These are phyloP conservation scores for Tillus elongatus DNA, from an alignment of 2,888 invertebrate species.

Conservation along the genomic window DNA sequence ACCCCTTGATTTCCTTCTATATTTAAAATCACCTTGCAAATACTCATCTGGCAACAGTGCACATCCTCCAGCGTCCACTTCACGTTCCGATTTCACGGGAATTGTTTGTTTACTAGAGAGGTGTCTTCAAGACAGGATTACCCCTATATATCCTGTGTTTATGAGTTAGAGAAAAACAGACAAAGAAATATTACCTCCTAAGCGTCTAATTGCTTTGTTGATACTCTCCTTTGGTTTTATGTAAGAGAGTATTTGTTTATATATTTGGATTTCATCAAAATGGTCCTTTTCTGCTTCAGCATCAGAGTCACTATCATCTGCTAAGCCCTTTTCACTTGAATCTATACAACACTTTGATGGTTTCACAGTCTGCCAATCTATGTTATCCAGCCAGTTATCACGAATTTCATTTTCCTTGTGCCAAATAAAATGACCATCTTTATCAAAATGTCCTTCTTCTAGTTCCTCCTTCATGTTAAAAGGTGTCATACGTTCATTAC, in stretches of 20 bases:
- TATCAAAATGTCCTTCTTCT: constrained; percentile 97
- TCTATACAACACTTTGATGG: too few species aligned
- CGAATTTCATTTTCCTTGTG: constrained; percentile 77
- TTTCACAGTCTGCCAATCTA: constrained; percentile 86
- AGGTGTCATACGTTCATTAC: constrained; percentile 82
- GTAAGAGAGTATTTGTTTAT: constrained; percentile 59
- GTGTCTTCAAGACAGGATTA: too few species aligned
- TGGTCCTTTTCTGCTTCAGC: constrained; percentile 48
- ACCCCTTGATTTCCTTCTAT: too few species aligned
- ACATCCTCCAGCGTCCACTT: too few species aligned
- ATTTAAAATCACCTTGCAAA: too few species aligned
- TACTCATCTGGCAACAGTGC: too few species aligned
- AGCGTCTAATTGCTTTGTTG: constrained; percentile 68
- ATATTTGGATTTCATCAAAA: constrained; percentile 62
- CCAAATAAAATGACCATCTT: constrained; percentile 92
- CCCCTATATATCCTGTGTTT: too few species aligned
- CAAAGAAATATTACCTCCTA: too few species aligned
- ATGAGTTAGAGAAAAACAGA: too few species aligned
- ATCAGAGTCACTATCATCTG: constrained; percentile 52
- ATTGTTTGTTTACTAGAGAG: too few species aligned
- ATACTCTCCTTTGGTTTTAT: constrained; percentile 79
- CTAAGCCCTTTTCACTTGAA: constrained; percentile 46
- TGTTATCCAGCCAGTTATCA: constrained; percentile 96
- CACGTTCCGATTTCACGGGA: too few species aligned
- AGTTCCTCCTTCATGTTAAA: constrained; percentile 99